Base-by-base conservation (phyloP, 2,888 invertebrate genomes). In the Gnatocerus cornutus region DNA sequence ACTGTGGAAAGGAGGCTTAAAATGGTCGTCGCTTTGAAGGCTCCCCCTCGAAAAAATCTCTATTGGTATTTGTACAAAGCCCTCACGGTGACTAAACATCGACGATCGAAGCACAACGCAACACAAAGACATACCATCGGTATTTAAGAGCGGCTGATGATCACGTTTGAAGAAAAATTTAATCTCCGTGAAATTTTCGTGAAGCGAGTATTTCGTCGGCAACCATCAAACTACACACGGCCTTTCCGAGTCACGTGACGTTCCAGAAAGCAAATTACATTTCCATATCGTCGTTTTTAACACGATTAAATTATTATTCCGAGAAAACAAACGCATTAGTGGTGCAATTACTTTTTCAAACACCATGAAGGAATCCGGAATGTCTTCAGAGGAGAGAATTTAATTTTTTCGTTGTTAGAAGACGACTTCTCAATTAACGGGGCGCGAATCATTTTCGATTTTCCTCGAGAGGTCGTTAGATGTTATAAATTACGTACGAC, bases 141-240 rank as follows among this genome's bases (percentile, higher is more conserved):
- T 65, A 68, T 71, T 73, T 69, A 68, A 65, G 61, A 70, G 62
- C 69, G 67, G 69, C 68, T 69, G 65, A 62, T 65, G 73, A 73
- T 73, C 71, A 71, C 68, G 71, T 69, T 71, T 71, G 71, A 67
- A 70, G 73, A 68, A 71, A 71, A 71, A 71, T 71, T 69, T 73
- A 73, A 73, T 73, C 71, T 66, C 69, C 73, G 71, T 73, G 71
- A 73, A 73, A 73, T 73, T 73, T 73, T 73, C 73, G 73, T 73
- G 73, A 70, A 73, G 71, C 68, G 55, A 62, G 68, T 61, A 69
- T 73, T 73, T 71, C 68, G 73, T 73, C 73, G 71, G 71, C 70
- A 61, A 62, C 41, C 52, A 27, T 50, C 50, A 59, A 59, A 29
- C 27, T 33, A 27, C 30, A 46, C 45, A 46, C 59, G 45, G 14